These are phyloP conservation scores for Cylloceria caligata DNA, from an alignment of 2,888 invertebrate species.

Conservation along the genomic window DNA sequence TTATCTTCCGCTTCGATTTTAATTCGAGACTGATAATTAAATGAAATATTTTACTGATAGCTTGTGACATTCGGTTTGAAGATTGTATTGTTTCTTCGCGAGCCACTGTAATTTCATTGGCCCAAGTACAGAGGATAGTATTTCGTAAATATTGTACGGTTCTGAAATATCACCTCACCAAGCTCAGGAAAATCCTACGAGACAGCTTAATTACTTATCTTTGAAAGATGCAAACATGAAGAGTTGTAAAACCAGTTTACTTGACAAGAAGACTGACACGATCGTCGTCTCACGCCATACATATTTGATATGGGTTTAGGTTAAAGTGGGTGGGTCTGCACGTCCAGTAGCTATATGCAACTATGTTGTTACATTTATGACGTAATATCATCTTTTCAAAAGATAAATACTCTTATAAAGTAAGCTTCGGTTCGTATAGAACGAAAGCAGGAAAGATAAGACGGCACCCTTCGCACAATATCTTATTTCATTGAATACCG, in stretches of 20 bases:
- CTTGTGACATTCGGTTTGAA: neutral
- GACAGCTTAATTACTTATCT: constrained; percentile 29
- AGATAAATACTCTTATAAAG: neutral
- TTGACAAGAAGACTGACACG: constrained; percentile 17
- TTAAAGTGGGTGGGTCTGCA: neutral
- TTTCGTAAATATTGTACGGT: neutral
- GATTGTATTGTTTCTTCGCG: neutral
- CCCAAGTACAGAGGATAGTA: constrained; percentile 4
- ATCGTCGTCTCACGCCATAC: constrained; percentile 28
- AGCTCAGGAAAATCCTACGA: neutral
- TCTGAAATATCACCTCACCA: too few relatives aligned
- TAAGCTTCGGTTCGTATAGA: neutral
- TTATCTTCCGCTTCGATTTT: too few relatives aligned
- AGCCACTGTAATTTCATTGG: neutral
- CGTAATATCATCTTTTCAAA: neutral
- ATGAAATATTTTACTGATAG: neutral
- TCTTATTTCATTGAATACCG: too few relatives aligned
- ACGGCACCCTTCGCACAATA: too few relatives aligned
- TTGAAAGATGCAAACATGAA: constrained; percentile 22
- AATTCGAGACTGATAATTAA: neutral
- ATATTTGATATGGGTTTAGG: constrained; percentile 20
- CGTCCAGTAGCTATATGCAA: constrained; percentile 4
- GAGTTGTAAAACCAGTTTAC: constrained; percentile 60
- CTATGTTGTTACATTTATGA: constrained; percentile 1
- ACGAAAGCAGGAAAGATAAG: neutral